Evolutionary conservation across 2,113 vertebrate genomes (phyloP), one percentile per base, ranked within the genome.

Genomic region (Arvicanthis niloticus): DNA sequence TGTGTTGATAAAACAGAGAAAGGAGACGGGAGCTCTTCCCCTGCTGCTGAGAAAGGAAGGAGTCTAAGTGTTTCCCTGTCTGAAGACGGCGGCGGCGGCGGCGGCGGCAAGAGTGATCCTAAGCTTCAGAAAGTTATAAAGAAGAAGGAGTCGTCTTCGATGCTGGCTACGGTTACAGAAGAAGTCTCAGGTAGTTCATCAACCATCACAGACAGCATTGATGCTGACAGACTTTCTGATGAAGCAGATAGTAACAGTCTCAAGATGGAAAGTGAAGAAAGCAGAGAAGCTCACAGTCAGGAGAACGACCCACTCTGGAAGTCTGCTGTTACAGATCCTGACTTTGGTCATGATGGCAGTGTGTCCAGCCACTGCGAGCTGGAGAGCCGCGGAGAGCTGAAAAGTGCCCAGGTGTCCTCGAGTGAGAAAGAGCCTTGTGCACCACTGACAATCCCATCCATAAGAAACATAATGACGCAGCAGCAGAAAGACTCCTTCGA

Each of bases 401-500:
- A 97, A 67, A 98, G 94, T 12, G 75, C 96, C 67, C 97, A 56
- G 0, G 2, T 92, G 0, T 98, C 98, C 15, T 96, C 78, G 0
- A 77, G 93, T 16, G 98, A 98, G 29, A 98, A 99, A 98, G 98
- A 99, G 76, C 94, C 96, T 24, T 96, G 96, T 6, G 51, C 60
- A 60, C 97, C 98, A 0, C 92, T 99, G 0, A 65, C 95, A 72
- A 99, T 97, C 96, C 99, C 98, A 0, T 99, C 98, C 62, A 84
- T 99, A 67, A 95, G 94, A 22, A 99, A 98, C 91, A 98, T 99
- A 21, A 98, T 99, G 95, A 97, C 84, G 7, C 99, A 99, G 89
- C 99, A 99, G 89, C 99, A 99, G 58, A 98, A 99, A 73, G 99
- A 99, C 97, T 99, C 99, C 42, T 99, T 99, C 40, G 99, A 99